A percentile compares a stretch with the other conserved stretches of the same genome.
Evolutionary conservation across 2,888 invertebrate genomes (phyloP).

Genomic region (Cyrtodaria siliqua): DNA sequence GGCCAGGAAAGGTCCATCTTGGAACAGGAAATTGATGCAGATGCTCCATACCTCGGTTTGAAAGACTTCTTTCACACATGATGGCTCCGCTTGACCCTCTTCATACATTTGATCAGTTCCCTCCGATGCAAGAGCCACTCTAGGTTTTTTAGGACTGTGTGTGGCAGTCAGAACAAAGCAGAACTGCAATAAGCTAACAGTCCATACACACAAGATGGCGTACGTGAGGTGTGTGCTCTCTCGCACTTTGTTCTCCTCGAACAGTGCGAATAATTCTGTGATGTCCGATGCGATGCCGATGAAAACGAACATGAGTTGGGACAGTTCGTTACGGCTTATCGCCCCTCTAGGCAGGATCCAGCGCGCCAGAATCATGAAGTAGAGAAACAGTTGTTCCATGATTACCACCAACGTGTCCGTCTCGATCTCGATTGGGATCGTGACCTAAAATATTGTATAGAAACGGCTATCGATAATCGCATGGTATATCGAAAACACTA

Average conservation of each 20-base stretch:
- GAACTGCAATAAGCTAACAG: constrained; percentile 81
- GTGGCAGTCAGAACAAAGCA: constrained; percentile 87
- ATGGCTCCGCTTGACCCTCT: constrained; percentile 22
- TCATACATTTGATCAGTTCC: constrained; percentile 22
- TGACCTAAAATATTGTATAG: no score
- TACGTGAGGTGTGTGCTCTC: constrained; percentile 88
- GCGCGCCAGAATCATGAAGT: constrained; percentile 72
- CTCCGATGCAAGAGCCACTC: constrained; percentile 32
- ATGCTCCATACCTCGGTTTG: constrained; percentile 86
- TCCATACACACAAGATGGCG: constrained; percentile 81
- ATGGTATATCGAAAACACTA: no score
- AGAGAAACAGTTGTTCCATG: constrained; percentile 71
- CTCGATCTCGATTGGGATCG: constrained; percentile 59
- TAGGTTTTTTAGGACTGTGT: constrained; percentile 64
- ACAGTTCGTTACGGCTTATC: constrained; percentile 72
- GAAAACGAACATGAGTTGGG: constrained; percentile 84
- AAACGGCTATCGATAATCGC: no score
- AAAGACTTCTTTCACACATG: constrained; percentile 51
- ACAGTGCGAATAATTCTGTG: constrained; percentile 75
- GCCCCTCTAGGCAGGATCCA: constrained; percentile 75
- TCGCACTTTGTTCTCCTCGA: constrained; percentile 70
- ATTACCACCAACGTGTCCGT: constrained; percentile 72
- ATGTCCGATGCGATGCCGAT: constrained; percentile 83
- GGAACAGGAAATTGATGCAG: constrained; percentile 81
- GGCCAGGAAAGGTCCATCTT: constrained; percentile 73